These are phyloP conservation scores for Macropis europaea DNA, from an alignment of 2,888 invertebrate species.

Conservation along the genomic window DNA sequence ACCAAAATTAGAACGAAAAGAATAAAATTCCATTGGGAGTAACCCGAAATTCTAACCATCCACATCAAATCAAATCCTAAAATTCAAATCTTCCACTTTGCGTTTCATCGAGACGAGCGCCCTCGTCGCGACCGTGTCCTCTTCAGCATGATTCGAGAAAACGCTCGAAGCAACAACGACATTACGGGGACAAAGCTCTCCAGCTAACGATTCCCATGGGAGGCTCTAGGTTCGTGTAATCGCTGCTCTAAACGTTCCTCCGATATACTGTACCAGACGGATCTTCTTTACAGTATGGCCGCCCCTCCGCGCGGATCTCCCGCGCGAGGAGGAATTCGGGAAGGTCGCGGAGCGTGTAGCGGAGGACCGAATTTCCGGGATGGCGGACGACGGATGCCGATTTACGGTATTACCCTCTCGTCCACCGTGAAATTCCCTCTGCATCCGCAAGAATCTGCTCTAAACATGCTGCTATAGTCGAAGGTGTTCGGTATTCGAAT, in stretches of 20 bases:
- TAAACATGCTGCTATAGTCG: conserved; percentile 18
- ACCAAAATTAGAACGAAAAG: no score
- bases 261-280: conserved; percentile 58
- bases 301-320: neutral
- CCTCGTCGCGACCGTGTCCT: conserved; percentile 22
- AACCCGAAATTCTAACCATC: no score
- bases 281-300: conserved; percentile 56
- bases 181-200: conserved; percentile 9
- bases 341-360: neutral
- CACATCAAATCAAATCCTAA: no score
- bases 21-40: no score
- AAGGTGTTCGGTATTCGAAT: no score
- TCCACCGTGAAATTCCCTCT: neutral
- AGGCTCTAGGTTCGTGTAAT: neutral
- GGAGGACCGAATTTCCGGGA: neutral
- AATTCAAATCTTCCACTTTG: no score
- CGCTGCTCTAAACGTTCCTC: neutral
- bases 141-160: conserved; percentile 28
- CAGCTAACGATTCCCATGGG: conserved; percentile 26
- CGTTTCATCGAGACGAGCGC: no score
- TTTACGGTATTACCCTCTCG: conserved; percentile 30
- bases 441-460: neutral
- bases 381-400: conserved; percentile 16
- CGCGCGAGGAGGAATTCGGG: neutral
- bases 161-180: conserved; percentile 26